phyloP scores from a whole-genome alignment of 2,888 invertebrate genomes.

The Andrena fulva region DNA sequence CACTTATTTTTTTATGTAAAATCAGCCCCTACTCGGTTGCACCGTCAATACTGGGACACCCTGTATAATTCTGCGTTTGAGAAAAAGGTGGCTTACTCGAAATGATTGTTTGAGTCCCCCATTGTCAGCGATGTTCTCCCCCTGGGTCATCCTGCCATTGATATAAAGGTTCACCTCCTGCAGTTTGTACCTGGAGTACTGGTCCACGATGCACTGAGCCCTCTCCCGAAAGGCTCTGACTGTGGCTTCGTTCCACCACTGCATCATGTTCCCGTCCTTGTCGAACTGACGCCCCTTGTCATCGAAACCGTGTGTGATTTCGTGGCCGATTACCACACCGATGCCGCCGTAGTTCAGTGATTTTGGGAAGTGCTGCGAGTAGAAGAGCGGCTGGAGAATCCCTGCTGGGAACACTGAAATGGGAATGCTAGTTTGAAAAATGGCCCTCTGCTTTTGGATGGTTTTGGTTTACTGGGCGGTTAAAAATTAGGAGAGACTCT shows the following conservation, averaged over 20 bases:
- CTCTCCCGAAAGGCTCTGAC: conserved; percentile 92
- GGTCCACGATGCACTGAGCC: conserved; percentile 95
- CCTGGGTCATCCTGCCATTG: conserved; percentile 92
- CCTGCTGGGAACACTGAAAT: conserved; percentile 93
- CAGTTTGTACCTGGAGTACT: conserved; percentile 93
- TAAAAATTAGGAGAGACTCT: too few relatives aligned
- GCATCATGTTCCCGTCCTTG: conserved; percentile 94
- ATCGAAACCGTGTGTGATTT: conserved; percentile 94
- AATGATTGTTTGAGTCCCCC: conserved; percentile 96
- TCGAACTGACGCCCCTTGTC: conserved; percentile 95
- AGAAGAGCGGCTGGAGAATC: conserved; percentile 94
- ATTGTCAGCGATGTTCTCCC: conserved; percentile 97
- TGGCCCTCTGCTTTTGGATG: neutral
- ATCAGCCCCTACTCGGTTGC: too few relatives aligned
- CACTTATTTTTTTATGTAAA: too few relatives aligned
- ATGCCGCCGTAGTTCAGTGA: conserved; percentile 94
- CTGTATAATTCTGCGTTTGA: neutral
- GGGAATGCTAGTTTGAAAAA: neutral
- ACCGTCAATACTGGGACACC: neutral
- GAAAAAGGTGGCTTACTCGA: conserved; percentile 86
- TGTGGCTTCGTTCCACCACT: conserved; percentile 97
- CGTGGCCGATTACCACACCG: conserved; percentile 94
- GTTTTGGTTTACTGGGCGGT: neutral
- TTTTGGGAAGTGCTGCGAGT: conserved; percentile 93
- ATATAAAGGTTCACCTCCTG: conserved; percentile 91